Evolutionary conservation across 2,113 vertebrate genomes (phyloP), one percentile per base, ranked within the genome.

Genomic region (Scomber japonicus): DNA sequence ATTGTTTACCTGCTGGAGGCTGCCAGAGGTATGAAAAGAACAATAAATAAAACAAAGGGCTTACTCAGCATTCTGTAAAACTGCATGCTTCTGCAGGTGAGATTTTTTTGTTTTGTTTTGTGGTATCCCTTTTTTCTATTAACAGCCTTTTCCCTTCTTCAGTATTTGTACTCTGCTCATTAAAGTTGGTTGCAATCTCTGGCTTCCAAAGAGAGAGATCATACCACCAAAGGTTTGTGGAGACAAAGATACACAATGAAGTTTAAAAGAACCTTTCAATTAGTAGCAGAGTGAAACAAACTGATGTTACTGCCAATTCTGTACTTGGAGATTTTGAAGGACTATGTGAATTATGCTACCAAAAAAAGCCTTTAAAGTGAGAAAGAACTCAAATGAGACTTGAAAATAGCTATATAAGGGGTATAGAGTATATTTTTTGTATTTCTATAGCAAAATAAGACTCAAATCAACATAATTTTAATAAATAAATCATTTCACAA

Each of bases 1-100:
- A 88, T 91, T 87, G 92, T 93, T 90, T 91, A 91, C 85, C 81
- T 91, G 87, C 86, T 80, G 24, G 44, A 66, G 46, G 71, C 66
- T 35, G 60, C 40, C 54, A 72, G 69, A 48, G 75, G 54, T 72
- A 84, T 63, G 10, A 62, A 56, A 46, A 73, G 13, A 75, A 57
- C 15, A 61, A 54, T 74, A 57, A 59, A 51, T 40, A 50, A n/a
- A 80, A 70, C 62, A 83, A 75, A 85, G 45, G 57, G 19, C 71
- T 61, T 55, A 45, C 53, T 93, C 86, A 89, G 85, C 75, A 11
- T 53, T 89, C 65, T 81, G 73, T 54, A 16, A 71, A 76, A n/a
- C 40, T 19, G 55, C 54, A 56, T 9, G 11, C 21, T 71, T 24
- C 19, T 74, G 56, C 50, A 69, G 59, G 57, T 80, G 49, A 65